Percentiles rank a stretch among this genome's conserved stretches.
Evolutionary conservation across 2,113 vertebrate genomes (phyloP).

Genomic region (Chionomys nivalis): DNA sequence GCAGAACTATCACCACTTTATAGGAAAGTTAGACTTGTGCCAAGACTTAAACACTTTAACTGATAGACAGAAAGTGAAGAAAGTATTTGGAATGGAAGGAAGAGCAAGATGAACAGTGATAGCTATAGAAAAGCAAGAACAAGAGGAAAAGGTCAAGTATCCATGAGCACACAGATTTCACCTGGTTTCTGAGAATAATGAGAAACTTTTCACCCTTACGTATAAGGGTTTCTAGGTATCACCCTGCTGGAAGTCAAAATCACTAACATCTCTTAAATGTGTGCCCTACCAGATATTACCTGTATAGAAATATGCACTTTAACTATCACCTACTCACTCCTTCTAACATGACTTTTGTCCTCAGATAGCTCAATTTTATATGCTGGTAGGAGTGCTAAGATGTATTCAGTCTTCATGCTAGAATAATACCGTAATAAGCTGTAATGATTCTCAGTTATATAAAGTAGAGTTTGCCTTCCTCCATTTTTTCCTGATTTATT

Average conservation of each 20-base stretch:
- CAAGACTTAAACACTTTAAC: background rate
- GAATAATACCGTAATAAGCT: constrained; percentile 60
- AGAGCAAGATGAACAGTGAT: background rate
- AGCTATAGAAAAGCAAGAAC: background rate
- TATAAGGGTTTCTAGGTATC: background rate
- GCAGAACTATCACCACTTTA: background rate
- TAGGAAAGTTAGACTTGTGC: background rate
- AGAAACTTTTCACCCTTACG: background rate
- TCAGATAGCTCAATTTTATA: constrained; percentile 8
- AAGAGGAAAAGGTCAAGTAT: background rate
- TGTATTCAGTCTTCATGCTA: constrained; percentile 15
- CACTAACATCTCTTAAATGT: constrained; percentile 5
- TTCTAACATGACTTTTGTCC: background rate
- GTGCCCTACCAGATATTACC: constrained; percentile 50
- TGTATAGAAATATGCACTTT: constrained; percentile 25
- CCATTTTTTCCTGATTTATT: constrained; percentile 60
- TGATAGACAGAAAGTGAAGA: background rate
- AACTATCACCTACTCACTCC: background rate
- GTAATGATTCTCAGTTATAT: constrained; percentile 68
- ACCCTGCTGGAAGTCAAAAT: constrained; percentile 29
- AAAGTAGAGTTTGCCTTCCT: constrained; percentile 46
- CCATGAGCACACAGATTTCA: constrained; percentile 31
- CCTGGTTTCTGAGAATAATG: background rate
- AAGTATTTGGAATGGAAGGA: background rate
- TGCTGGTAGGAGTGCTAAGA: constrained; percentile 11